These are phyloP conservation scores for Lepidotrigona ventralis DNA, from an alignment of 1,140 invertebrate species.

Conservation along the genomic window DNA sequence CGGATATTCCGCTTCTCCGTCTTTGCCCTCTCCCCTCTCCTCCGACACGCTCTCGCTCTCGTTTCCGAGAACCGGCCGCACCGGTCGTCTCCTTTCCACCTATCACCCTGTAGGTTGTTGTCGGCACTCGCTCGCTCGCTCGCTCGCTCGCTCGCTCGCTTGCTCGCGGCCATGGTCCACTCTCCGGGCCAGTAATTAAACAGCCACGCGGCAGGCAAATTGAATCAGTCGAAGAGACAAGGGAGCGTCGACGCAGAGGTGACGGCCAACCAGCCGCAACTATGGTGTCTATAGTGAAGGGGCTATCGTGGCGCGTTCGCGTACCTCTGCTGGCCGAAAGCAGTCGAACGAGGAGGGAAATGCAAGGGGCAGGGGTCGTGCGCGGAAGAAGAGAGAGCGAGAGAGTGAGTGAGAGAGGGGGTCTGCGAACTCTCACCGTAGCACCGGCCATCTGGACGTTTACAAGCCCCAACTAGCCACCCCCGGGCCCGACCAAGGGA, in stretches of 20 bases:
- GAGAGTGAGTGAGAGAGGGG: not conserved
- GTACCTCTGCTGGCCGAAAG: constrained; percentile 37
- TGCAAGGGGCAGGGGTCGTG: constrained; percentile 35
- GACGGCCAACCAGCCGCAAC: constrained; percentile 79
- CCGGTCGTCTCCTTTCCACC: too few species aligned
- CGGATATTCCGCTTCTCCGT: constrained; percentile 54
- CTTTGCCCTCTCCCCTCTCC: constrained; percentile 44
- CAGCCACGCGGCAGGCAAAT: constrained; percentile 79
- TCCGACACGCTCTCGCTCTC: not conserved
- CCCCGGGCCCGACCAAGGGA: constrained; percentile 49
- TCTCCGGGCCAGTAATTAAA: constrained; percentile 79
- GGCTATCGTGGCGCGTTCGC: constrained; percentile 59
- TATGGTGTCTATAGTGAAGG: constrained; percentile 74
- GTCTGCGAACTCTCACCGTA: constrained; percentile 46
- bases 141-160: constrained; percentile 2
- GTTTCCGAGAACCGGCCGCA: not conserved
- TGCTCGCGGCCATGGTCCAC: constrained; percentile 71
- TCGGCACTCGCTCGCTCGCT: not conserved
- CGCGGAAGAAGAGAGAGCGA: not conserved
- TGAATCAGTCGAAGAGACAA: constrained; percentile 80
- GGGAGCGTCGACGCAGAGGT: constrained; percentile 78
- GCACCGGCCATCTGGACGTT: constrained; percentile 53
- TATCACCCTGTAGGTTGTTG: too few species aligned
- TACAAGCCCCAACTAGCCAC: constrained; percentile 61
- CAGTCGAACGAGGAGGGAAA: constrained; percentile 49